Evolutionary conservation across 1,140 invertebrate genomes (phyloP).

Genomic region (Lordiphosa stackelbergi): DNA sequence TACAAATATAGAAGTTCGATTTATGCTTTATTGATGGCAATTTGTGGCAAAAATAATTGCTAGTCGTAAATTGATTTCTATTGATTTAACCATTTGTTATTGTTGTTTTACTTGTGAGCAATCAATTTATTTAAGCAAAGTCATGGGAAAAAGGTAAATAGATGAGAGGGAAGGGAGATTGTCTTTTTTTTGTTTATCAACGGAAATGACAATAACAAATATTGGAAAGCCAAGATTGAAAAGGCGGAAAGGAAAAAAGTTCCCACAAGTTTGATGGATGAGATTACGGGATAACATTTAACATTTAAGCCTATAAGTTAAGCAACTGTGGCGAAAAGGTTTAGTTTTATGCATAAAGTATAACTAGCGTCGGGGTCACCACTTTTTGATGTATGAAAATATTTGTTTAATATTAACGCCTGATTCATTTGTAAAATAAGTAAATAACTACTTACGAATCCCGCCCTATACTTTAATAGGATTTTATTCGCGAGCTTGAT

Average conservation of each 20-base stretch:
- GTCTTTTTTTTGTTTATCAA: slow-evolving; percentile 19
- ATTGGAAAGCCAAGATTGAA: slow-evolving; percentile 1
- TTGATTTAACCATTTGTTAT: slow-evolving; percentile 32
- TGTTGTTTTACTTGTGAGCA: slow-evolving; percentile 2
- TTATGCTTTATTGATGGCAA: slow-evolving; percentile 66
- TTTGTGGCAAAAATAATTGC: slow-evolving; percentile 60
- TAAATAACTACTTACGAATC: too few species aligned
- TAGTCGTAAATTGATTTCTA: slow-evolving; percentile 53
- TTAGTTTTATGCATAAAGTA: too few species aligned
- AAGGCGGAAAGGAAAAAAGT: neutral
- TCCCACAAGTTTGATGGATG: slow-evolving; percentile 11
- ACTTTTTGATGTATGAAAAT: neutral
- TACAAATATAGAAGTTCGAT: slow-evolving; percentile 33
- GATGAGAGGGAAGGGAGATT: neutral
- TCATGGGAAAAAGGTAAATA: slow-evolving; percentile 21
- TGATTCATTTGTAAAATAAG: too few species aligned
- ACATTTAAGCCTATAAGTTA: too few species aligned
- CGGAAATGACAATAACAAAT: slow-evolving; percentile 47
- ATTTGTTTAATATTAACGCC: too few species aligned
- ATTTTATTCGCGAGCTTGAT: too few species aligned
- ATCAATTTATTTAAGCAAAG: slow-evolving; percentile 32
- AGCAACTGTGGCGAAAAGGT: too few species aligned
- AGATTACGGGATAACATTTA: neutral
- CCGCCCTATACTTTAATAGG: too few species aligned
- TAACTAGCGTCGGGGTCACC: neutral